Percentiles rank a stretch among this genome's conserved stretches.
Conservation (phyloP, 2,797 vertebrate genomes). For the Sitta carolinensis region DNA sequence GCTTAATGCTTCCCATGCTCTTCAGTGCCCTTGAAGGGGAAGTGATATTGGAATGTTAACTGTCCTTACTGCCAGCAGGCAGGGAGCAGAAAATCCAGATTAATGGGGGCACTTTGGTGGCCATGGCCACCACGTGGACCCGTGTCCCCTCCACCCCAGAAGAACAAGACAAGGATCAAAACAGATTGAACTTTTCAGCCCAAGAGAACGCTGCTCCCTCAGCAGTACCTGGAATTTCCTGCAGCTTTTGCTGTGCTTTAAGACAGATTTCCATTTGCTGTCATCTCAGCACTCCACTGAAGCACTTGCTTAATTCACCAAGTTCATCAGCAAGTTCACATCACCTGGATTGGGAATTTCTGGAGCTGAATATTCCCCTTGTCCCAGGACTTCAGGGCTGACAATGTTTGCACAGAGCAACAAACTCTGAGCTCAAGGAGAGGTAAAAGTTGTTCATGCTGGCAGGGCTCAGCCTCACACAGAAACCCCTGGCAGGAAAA, state of each 20-base stretch:
- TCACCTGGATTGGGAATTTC: background rate
- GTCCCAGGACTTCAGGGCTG: background rate
- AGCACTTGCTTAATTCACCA: background rate
- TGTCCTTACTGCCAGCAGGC: background rate
- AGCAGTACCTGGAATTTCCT: background rate
- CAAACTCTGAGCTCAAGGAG: background rate
- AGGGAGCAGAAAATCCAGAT: slow-evolving; percentile 44
- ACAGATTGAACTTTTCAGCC: background rate
- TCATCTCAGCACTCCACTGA: background rate
- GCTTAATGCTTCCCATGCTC: slow-evolving; percentile 44
- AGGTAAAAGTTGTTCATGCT: background rate
- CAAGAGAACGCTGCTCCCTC: background rate
- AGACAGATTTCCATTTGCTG: background rate
- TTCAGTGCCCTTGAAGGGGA: slow-evolving; percentile 43
- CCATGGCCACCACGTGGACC: background rate
- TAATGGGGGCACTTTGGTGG: background rate
- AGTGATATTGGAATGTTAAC: background rate
- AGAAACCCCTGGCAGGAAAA: background rate
- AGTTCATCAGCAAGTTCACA: slow-evolving; percentile 5
- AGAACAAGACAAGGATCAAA: background rate
- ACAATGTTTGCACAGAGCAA: background rate
- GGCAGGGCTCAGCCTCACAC: background rate
- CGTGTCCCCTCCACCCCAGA: background rate
- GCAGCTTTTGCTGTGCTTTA: background rate
- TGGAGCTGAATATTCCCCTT: background rate